A percentile compares a stretch with the other conserved stretches of the same genome.
phyloP scores from a whole-genome alignment of 2,797 vertebrate genomes.

The Peromyscus aztecus region DNA sequence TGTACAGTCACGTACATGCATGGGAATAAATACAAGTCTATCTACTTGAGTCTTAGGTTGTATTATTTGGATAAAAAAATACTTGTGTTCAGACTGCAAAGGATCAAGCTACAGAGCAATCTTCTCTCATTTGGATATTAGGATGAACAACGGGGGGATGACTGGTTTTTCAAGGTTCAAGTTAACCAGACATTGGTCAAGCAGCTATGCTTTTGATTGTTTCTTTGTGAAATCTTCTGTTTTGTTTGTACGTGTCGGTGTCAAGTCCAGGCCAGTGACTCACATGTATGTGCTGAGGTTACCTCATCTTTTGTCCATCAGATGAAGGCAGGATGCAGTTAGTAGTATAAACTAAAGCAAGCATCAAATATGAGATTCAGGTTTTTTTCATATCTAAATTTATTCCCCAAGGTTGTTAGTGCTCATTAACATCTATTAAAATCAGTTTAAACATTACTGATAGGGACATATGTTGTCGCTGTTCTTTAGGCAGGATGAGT shows the following conservation, averaged over 20 bases:
- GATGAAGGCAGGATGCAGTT: not conserved
- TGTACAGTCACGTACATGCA: not conserved
- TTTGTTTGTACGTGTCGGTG: not conserved
- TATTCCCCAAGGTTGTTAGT: not conserved
- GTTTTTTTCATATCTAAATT: conserved; percentile 9
- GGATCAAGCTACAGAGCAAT: not conserved
- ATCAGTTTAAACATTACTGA: not conserved
- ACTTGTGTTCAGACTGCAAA: not conserved
- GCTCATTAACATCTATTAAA: not conserved
- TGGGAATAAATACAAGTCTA: not conserved
- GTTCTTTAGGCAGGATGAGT: not conserved
- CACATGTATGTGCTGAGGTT: not conserved
- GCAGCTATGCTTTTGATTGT: not conserved
- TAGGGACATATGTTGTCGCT: not conserved
- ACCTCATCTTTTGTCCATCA: not conserved
- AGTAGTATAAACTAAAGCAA: not conserved
- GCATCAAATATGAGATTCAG: not conserved
- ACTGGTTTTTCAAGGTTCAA: not conserved
- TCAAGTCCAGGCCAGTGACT: not conserved
- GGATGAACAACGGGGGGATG: not conserved
- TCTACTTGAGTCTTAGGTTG: not conserved
- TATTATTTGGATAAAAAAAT: not conserved
- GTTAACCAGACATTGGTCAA: not conserved
- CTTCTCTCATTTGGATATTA: not conserved
- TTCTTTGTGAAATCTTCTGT: not conserved